Evolutionary conservation across 2,797 vertebrate genomes (phyloP).

Genomic region (Siniperca undulata): DNA sequence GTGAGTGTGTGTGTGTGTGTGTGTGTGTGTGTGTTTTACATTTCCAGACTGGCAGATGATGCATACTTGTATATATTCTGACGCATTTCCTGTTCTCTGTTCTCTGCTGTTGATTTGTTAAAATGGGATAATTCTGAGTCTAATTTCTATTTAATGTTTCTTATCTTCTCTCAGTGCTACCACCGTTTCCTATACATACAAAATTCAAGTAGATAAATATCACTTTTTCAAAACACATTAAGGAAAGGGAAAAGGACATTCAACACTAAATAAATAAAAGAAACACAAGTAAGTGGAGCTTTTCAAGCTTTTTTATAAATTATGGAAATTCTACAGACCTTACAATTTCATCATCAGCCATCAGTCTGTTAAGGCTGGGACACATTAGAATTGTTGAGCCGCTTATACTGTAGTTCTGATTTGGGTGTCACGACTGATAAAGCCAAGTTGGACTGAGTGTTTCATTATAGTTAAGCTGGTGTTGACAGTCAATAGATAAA

Average conservation of each 20-base stretch:
- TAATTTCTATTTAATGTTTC: not conserved
- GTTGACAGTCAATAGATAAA: not conserved
- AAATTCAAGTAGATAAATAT: not conserved
- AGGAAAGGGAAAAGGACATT: not conserved
- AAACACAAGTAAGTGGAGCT: not conserved
- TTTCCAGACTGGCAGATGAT: constrained; percentile 1
- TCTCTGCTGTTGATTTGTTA: not conserved
- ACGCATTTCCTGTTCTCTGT: not conserved
- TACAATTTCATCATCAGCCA: not conserved
- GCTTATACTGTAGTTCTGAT: not conserved
- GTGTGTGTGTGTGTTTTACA: constrained; percentile 19
- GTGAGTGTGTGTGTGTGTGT: constrained; percentile 11
- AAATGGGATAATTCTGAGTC: not conserved
- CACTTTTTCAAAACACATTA: not conserved
- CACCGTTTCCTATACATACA: not conserved
- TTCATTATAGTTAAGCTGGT: not conserved
- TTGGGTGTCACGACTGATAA: too few relatives aligned
- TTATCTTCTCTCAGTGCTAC: not conserved
- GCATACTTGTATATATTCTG: not conserved
- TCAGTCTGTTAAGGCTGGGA: not conserved
- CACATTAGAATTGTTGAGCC: not conserved
- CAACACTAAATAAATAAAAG: not conserved
- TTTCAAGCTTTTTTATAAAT: not conserved
- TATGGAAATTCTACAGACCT: not conserved
- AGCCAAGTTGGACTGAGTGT: not conserved